phyloP scores from a whole-genome alignment of 2,888 invertebrate genomes.

The Apoda limacodes region DNA sequence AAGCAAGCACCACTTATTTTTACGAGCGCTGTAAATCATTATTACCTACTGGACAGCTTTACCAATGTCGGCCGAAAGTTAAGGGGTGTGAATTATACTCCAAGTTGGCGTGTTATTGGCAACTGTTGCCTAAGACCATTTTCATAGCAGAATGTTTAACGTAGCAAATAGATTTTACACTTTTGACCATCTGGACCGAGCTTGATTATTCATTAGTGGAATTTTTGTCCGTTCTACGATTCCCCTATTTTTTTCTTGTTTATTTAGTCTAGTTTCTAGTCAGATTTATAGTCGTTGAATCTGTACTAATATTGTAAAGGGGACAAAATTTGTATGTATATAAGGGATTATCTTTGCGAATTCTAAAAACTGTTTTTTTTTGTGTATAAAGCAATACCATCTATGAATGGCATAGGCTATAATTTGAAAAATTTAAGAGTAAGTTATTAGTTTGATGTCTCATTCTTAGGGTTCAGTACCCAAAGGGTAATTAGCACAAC shows the following conservation, averaged over 20 bases:
- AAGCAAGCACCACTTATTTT: conserved; percentile 49
- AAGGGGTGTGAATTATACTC: conserved; percentile 65
- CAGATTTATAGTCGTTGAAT: no score
- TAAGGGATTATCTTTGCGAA: neutral
- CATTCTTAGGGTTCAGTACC: no score
- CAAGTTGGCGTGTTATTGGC: conserved; percentile 61
- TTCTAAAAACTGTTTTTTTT: neutral
- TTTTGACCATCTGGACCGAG: no score
- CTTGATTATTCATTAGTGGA: no score
- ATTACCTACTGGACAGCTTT: conserved; percentile 55
- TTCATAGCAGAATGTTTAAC: no score
- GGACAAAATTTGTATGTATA: neutral
- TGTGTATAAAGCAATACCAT: neutral
- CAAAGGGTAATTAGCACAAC: no score
- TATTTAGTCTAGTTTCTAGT: no score
- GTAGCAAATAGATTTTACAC: no score
- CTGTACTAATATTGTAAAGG: neutral
- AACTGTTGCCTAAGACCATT: conserved; percentile 53
- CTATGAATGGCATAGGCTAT: neutral
- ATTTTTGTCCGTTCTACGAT: no score
- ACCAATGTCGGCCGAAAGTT: conserved; percentile 53
- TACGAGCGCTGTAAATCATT: conserved; percentile 58
- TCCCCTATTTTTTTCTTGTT: no score
- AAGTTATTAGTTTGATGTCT: no score
- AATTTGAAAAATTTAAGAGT: no score